These are phyloP conservation scores for Andricus quercusramuli DNA, from an alignment of 2,888 invertebrate species.

Conservation along the genomic window DNA sequence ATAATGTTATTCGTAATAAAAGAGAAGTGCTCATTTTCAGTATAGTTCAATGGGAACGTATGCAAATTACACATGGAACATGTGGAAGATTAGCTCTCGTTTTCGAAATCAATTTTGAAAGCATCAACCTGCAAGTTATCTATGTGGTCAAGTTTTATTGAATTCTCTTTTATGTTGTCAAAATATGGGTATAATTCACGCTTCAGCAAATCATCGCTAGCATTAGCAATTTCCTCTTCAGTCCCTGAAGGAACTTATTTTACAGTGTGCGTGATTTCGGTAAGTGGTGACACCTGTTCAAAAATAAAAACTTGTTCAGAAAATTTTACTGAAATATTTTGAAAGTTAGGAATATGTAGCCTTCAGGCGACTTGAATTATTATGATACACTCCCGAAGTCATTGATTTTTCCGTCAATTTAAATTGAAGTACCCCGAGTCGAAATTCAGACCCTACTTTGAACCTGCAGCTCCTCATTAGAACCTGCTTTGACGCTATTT, in stretches of 20 bases:
- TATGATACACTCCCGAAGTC: too few relatives aligned
- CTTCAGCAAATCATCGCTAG: slow-evolving; percentile 15
- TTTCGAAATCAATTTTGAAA: slow-evolving; percentile 3
- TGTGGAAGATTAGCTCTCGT: background rate
- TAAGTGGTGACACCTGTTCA: slow-evolving; percentile 14
- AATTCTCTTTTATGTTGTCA: background rate
- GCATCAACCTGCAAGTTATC: too few relatives aligned
- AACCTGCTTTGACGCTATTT: too few relatives aligned
- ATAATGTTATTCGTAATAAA: background rate
- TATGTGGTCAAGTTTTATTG: background rate
- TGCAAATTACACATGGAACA: background rate
- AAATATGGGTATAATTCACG: background rate
- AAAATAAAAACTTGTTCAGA: background rate
- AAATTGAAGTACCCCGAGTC: too few relatives aligned
- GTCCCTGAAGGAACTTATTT: background rate
- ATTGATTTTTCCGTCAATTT: too few relatives aligned
- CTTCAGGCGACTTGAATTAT: too few relatives aligned
- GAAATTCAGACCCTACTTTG: too few relatives aligned
- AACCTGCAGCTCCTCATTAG: too few relatives aligned
- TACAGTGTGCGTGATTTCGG: background rate
- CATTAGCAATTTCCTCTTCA: slow-evolving; percentile 1
- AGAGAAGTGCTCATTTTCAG: background rate
- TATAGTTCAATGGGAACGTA: background rate
- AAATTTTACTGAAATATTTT: background rate
- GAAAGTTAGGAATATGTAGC: background rate